These are phyloP conservation scores for Pangasianodon gigas DNA, from an alignment of 2,113 vertebrate species.

Conservation along the genomic window DNA sequence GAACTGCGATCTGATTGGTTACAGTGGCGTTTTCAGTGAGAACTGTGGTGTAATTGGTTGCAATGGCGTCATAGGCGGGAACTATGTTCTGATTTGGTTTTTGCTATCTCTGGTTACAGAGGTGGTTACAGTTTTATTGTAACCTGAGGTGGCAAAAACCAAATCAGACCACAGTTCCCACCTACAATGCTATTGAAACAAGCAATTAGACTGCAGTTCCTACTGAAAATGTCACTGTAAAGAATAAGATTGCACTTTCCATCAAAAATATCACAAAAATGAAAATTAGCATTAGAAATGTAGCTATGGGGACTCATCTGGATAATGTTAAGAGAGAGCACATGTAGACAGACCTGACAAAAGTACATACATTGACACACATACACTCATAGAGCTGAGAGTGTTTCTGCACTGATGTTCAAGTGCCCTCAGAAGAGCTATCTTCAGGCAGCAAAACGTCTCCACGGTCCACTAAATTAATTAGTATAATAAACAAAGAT, in stretches of 20 bases:
- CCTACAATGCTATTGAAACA: too few species aligned
- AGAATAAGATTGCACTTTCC: too few species aligned
- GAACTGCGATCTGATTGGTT: neutral
- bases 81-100: neutral
- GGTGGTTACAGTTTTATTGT: neutral
- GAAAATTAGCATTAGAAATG: too few species aligned
- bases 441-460: neutral
- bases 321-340: neutral
- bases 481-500: slow-evolving; percentile 19
- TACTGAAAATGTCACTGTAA: too few species aligned
- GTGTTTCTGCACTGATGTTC: neutral
- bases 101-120: neutral
- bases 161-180: too few species aligned
- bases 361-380: neutral
- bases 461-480: neutral
- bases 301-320: neutral
- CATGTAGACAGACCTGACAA: neutral
- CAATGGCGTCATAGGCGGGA: neutral
- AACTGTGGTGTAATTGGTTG: neutral
- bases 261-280: too few species aligned
- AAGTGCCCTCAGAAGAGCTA: neutral
- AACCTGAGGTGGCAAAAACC: too few species aligned
- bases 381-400: neutral
- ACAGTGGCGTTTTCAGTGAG: accelerated
- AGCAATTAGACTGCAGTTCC: too few species aligned